phyloP scores from a whole-genome alignment of 2,113 vertebrate genomes.

The Tupaia chinensis region DNA sequence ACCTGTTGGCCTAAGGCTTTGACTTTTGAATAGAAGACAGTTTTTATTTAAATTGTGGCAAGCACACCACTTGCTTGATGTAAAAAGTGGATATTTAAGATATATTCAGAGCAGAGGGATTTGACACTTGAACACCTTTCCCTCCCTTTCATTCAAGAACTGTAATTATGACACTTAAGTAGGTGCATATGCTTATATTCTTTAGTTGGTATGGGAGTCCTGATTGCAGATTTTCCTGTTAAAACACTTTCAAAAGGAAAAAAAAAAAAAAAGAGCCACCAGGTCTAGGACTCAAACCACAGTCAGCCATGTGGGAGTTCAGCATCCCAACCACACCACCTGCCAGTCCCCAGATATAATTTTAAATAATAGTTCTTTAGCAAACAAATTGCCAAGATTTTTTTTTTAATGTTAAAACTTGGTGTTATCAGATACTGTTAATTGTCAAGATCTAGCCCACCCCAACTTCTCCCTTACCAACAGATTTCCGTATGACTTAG shows the following conservation, averaged over 20 bases:
- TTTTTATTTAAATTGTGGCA: slow-evolving; percentile 12
- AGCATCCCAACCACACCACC: too few species aligned
- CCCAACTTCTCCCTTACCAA: neutral
- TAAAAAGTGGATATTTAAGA: slow-evolving; percentile 12
- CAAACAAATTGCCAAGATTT: neutral
- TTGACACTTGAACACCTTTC: neutral
- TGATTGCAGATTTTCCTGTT: neutral
- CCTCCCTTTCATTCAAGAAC: neutral
- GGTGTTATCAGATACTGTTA: neutral
- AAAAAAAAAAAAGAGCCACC: too few species aligned
- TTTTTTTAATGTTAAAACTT: neutral
- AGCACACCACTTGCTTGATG: neutral
- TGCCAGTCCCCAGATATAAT: neutral
- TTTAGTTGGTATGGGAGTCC: neutral
- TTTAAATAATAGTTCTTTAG: neutral
- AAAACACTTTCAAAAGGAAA: neutral
- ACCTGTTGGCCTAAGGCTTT: neutral
- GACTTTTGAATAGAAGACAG: slow-evolving; percentile 1
- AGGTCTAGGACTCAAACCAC: too few species aligned
- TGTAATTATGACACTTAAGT: neutral
- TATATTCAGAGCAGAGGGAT: neutral
- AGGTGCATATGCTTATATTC: neutral
- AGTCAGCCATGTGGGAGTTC: too few species aligned
- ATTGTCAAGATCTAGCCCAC: neutral
- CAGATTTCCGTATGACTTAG: neutral